Base-by-base conservation (phyloP, 2,797 vertebrate genomes). In the Alouatta caraya region DNA sequence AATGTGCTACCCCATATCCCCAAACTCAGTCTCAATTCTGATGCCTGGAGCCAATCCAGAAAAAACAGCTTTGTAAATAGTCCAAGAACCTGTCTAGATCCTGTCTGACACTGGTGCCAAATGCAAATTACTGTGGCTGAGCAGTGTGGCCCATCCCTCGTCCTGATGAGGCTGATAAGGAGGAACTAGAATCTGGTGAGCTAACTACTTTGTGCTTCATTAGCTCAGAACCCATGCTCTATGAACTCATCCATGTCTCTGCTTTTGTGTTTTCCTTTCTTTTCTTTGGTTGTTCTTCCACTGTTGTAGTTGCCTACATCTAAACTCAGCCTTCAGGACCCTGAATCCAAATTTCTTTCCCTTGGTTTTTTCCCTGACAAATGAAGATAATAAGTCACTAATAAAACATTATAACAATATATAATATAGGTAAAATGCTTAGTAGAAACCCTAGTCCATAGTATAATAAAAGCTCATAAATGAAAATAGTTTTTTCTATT, bases 401-500 rank as follows among this genome's bases (percentile, higher is more conserved):
- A 26, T 79, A 42, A 94, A 95, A 52, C 11, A 37, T 28, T 14
- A 0, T 33, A 52, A 50, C 0, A 50, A 17, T 39, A 52, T 19
- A 61, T 84, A 67, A 55, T 5, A 13, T 3, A 75, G 5, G 22
- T 30, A 67, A 88, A 89, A 80, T 61, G n/a, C 2, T 72, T 37
- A 57, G 39, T 61, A 22, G 2, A 48, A 75, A 46, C 13, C 15
- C 22, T 61, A 44, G 26, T 3, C 73, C 44, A 81, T 44, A 46
- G 5, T 93, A 78, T n/a, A 46, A 6, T 93, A 48, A 89, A 92
- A 83, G 37, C 14, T 86, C 64, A 83, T 55, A 67, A 42, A 19
- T 78, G 37, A n/a, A 85, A 93, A 48, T 82, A 46, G 8, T 88
- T 9, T 55, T 55, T 52, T 19, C 8, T 46, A 46, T 46, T 46